A percentile compares a stretch with the other conserved stretches of the same genome.
phyloP scores from a whole-genome alignment of 2,888 invertebrate species.

The Coleophora flavipennella region DNA sequence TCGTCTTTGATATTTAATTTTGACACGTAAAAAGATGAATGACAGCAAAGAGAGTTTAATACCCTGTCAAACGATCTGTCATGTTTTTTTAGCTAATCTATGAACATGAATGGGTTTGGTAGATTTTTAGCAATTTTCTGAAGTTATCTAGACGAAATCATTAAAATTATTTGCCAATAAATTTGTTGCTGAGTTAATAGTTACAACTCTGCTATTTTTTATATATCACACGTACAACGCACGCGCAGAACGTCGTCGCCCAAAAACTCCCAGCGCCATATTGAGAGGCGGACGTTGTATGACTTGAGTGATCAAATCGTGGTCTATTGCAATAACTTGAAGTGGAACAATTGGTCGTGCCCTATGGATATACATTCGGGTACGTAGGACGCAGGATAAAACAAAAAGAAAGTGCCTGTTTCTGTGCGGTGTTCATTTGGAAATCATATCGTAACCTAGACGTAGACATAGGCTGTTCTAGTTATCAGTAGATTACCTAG shows the following conservation, averaged over 20 bases:
- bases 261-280: constrained; percentile 80
- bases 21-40: too few relatives aligned
- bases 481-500: constrained; percentile 74
- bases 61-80: too few relatives aligned
- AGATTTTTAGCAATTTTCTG: too few relatives aligned
- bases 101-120: too few relatives aligned
- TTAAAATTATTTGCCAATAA: constrained; percentile 2
- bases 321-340: constrained; percentile 71
- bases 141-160: too few relatives aligned
- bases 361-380: constrained; percentile 74
- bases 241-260: constrained; percentile 71
- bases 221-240: constrained; percentile 63
- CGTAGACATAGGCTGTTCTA: constrained; percentile 77
- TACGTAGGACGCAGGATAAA: constrained; percentile 62
- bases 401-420: constrained; percentile 34
- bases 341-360: constrained; percentile 70
- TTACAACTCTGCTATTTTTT: constrained; percentile 45
- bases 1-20: too few relatives aligned
- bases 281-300: constrained; percentile 82
- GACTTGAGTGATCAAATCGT: constrained; percentile 70
- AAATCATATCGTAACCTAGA: constrained; percentile 73
- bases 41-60: too few relatives aligned
- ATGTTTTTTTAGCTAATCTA: too few relatives aligned
- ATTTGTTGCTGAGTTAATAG: constrained; percentile 4
- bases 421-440: constrained; percentile 34